Conservation (phyloP, 2,888 invertebrate species). For the Pachymerium ferrugineum region DNA sequence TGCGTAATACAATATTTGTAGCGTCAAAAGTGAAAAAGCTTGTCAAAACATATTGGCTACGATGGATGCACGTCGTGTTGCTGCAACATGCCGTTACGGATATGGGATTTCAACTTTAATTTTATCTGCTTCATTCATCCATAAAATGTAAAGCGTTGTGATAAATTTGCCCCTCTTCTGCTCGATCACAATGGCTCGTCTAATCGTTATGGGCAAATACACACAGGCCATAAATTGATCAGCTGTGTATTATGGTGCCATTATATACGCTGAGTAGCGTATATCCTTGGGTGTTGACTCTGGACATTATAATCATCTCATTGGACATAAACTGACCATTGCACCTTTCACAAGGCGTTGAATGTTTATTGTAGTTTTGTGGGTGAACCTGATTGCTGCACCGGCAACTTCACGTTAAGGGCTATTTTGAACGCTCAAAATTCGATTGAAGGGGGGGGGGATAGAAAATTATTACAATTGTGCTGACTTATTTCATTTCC, state of each 20-base stretch:
- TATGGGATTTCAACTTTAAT: background rate
- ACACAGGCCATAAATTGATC: constrained; percentile 15
- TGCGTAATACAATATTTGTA: background rate
- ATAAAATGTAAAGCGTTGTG: constrained; percentile 4
- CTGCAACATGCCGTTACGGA: background rate
- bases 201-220: constrained; percentile 15
- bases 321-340: background rate
- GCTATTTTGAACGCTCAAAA: too few species aligned
- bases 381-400: too few species aligned
- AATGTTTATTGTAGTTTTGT: too few species aligned
- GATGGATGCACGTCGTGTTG: too few species aligned
- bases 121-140: constrained; percentile 10
- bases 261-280: background rate
- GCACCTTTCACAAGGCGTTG: too few species aligned
- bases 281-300: background rate
- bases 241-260: constrained; percentile 5
- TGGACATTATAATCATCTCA: constrained; percentile 6
- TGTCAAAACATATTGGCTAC: background rate
- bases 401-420: too few species aligned
- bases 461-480: too few species aligned
- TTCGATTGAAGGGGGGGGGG: too few species aligned
- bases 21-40: background rate
- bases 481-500: too few species aligned
- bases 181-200: background rate
- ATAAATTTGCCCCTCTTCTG: constrained; percentile 15